Evolutionary conservation across 2,113 vertebrate genomes (phyloP).

Genomic region (Carassius auratus): DNA sequence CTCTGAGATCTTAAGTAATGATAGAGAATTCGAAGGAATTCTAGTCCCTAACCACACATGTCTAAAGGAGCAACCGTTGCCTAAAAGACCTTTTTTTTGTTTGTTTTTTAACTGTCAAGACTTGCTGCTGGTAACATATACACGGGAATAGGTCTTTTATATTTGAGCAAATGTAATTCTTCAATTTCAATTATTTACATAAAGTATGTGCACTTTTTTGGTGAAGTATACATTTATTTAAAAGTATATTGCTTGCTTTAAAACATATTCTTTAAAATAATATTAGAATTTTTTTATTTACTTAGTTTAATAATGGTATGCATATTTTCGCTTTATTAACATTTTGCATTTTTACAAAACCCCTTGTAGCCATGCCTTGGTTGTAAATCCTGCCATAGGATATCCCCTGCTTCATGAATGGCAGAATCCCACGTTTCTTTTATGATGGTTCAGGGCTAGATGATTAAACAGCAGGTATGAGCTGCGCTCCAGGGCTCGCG

Average conservation of each 20-base stretch:
- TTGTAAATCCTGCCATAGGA: background rate
- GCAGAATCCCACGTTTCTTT: background rate
- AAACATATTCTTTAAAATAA: background rate
- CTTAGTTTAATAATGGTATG: too few species aligned
- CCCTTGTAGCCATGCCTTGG: background rate
- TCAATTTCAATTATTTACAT: background rate
- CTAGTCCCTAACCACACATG: background rate
- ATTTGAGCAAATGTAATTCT: background rate
- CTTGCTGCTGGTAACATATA: too few species aligned
- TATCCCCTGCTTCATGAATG: background rate
- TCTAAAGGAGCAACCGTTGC: background rate
- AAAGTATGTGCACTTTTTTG: too few species aligned
- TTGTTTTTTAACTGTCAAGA: background rate
- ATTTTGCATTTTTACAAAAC: background rate
- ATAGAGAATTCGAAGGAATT: background rate
- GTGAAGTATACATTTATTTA: too few species aligned
- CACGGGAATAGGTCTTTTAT: background rate
- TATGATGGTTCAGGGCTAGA: background rate
- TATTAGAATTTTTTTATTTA: background rate
- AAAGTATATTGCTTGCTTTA: background rate
- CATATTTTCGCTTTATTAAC: too few species aligned
- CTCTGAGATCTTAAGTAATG: background rate
- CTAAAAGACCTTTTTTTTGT: too few species aligned
- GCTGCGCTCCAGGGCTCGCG: background rate
- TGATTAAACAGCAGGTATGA: background rate